Evolutionary conservation across 2,797 vertebrate genomes (phyloP).

Genomic region (Discoglossus pictus): DNA sequence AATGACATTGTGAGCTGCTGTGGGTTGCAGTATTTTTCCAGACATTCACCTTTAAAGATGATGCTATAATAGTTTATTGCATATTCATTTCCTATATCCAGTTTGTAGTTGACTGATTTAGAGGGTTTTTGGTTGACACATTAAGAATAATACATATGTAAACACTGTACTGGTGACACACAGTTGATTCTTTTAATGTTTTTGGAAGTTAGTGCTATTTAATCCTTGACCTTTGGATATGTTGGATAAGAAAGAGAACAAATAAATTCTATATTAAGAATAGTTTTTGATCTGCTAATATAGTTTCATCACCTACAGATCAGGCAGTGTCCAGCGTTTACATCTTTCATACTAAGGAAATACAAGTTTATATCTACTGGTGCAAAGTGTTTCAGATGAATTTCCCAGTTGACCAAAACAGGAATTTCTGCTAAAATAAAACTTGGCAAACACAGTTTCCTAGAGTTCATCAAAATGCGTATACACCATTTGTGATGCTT

Average conservation of each 20-base stretch:
- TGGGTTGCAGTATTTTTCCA: too few species aligned
- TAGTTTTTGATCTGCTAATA: neutral
- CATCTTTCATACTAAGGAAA: constrained; percentile 2
- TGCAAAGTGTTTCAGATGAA: neutral
- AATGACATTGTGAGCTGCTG: too few species aligned
- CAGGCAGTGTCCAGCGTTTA: neutral
- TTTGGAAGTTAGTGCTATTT: neutral
- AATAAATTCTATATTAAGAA: neutral
- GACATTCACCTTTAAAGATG: too few species aligned
- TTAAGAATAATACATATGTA: neutral
- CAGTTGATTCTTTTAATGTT: neutral
- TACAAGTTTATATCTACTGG: neutral
- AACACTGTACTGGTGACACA: constrained; percentile 2
- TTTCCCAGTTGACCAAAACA: neutral
- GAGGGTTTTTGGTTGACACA: neutral
- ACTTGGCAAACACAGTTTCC: neutral
- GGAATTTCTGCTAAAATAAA: constrained; percentile 22
- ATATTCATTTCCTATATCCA: too few species aligned
- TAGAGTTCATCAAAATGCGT: neutral
- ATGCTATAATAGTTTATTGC: too few species aligned
- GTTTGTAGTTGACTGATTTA: too few species aligned
- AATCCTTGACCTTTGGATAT: constrained; percentile 9
- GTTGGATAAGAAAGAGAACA: neutral
- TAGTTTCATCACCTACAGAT: neutral
- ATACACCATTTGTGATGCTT: neutral